Evolutionary conservation across 2,113 vertebrate genomes (phyloP).

Genomic region (Oriolus oriolus): DNA sequence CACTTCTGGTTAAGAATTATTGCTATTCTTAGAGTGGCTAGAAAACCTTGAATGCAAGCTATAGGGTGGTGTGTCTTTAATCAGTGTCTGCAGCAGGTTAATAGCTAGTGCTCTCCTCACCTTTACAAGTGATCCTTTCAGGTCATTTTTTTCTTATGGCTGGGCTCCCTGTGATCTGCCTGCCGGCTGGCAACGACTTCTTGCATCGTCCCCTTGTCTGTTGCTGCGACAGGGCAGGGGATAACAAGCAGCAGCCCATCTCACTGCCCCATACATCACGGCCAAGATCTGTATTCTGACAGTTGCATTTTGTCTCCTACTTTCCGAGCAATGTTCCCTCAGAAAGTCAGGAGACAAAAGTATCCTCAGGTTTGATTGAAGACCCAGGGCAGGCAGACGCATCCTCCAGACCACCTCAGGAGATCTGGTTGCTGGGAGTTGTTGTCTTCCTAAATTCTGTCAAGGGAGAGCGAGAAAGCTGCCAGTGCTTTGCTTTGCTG

Average conservation of each 20-base stretch:
- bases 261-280: conserved; percentile 69
- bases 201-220: conserved; percentile 46
- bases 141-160: neutral
- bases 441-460: conserved; percentile 45
- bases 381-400: conserved; percentile 60
- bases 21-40: neutral
- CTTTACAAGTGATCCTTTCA: conserved; percentile 37
- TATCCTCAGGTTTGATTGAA: conserved; percentile 67
- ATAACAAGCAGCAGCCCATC: conserved; percentile 75
- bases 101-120: conserved; percentile 24
- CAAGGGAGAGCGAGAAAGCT: neutral
- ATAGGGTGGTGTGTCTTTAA: neutral
- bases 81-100: conserved; percentile 31
- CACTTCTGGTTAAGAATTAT: neutral
- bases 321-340: conserved; percentile 60
- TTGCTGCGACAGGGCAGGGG: conserved; percentile 38
- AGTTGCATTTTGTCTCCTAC: conserved; percentile 69
- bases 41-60: neutral
- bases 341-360: conserved; percentile 54
- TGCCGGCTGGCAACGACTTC: conserved; percentile 7
- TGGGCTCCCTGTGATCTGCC: conserved; percentile 3
- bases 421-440: conserved; percentile 27
- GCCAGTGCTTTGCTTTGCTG: neutral
- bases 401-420: conserved; percentile 64
- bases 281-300: conserved; percentile 69